phyloP scores from a whole-genome alignment of 2,888 invertebrate genomes.

The Apamea anceps region DNA sequence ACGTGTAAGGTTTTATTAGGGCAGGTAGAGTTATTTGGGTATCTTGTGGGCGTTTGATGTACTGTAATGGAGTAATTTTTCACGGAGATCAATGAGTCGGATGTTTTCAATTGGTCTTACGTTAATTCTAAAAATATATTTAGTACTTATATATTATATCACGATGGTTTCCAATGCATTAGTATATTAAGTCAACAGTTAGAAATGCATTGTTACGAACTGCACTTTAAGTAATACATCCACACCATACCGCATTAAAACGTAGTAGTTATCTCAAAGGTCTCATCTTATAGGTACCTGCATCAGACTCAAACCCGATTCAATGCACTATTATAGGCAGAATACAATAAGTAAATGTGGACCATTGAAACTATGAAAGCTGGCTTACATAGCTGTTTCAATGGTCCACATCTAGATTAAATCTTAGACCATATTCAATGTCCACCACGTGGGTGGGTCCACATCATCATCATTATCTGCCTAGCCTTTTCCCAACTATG shows the following conservation, averaged over 20 bases:
- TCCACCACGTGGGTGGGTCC: too few relatives aligned
- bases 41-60: conserved; percentile 53
- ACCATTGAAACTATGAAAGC: too few relatives aligned
- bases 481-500: too few relatives aligned
- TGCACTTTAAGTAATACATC: neutral
- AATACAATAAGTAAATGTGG: neutral
- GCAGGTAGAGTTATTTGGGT: conserved; percentile 54
- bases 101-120: conserved; percentile 12
- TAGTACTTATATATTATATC: neutral
- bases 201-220: neutral
- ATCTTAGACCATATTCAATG: neutral
- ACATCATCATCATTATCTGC: too few relatives aligned
- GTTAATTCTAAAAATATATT: neutral
- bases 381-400: neutral
- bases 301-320: neutral
- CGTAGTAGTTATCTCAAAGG: neutral
- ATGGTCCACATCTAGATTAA: neutral
- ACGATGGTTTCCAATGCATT: neutral
- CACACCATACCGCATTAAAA: neutral
- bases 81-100: conserved; percentile 26
- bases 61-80: conserved; percentile 50
- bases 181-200: neutral
- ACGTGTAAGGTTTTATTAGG: conserved; percentile 44
- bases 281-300: neutral
- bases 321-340: neutral